Evolutionary conservation across 2,113 vertebrate species (phyloP), one percentile per base, ranked within the genome.

Genomic region (Microcebus murinus): DNA sequence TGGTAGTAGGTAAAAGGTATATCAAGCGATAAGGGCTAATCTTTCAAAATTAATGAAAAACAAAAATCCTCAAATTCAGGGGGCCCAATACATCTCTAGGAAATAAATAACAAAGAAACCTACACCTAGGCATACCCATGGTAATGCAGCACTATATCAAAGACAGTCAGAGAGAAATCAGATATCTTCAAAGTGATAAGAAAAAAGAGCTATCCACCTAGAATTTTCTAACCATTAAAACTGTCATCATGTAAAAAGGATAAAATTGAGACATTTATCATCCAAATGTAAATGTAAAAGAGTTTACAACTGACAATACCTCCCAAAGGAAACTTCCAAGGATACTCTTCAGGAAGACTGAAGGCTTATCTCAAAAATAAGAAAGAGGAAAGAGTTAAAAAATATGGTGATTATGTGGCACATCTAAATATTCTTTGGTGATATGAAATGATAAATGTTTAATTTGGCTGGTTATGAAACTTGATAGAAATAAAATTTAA

Each of bases 81-180:
- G 68, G 57, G 20, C 5, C 27, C 1, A 27, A 1, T 20, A 17
- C 25, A 21, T 42, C 12, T 48, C 25, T 11, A 13, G 12, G 45
- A 12, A 39, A 55, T n/a, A 57, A 59, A 71, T 8, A 29, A 29
- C 14, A 50, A 45, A 76, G 45, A 77, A n/a, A 8, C 15, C 29
- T 18, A 2, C 9, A 21, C 25, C 12, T 12, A 31, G 29, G 80
- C 21, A 61, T 25, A 1, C 0, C 42, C 21, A 6, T 17, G 21
- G 29, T 20, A 7, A 7, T 14, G 8, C 1, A 18, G 14, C 52
- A 8, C 27, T 10, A 0, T 9, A 14, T 17, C 13, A 15, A 67
- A 84, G 68, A 55, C 14, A 63, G 90, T 18, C 29, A 55, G 52
- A 39, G 50, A 42, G 6, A 36, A 87, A 8, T 29, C 63, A 31